A percentile compares a stretch with the other conserved stretches of the same genome.
Evolutionary conservation across 2,113 vertebrate genomes (phyloP).

Genomic region (Corythornis vintsioides): DNA sequence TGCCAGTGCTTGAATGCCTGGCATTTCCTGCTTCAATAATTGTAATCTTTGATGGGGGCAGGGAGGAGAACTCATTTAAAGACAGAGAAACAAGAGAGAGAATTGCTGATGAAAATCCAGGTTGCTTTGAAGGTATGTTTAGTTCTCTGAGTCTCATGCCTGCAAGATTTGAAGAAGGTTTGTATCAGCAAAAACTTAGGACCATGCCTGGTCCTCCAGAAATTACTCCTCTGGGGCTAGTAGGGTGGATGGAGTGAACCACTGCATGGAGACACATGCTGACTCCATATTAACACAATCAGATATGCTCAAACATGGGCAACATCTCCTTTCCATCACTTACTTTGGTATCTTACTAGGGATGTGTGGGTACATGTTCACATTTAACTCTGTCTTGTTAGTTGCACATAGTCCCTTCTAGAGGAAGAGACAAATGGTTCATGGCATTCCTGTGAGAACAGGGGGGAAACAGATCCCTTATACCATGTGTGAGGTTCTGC

Average conservation of each 20-base stretch:
- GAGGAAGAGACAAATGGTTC: neutral
- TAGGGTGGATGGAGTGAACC: neutral
- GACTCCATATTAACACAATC: neutral
- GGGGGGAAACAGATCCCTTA: neutral
- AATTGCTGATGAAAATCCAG: conserved; percentile 54
- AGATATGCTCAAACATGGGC: neutral
- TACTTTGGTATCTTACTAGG: neutral
- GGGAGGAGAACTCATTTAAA: neutral
- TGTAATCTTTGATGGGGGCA: neutral
- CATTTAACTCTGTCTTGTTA: neutral
- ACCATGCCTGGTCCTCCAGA: neutral
- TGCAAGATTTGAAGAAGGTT: neutral
- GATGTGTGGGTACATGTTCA: neutral
- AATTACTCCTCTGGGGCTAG: neutral
- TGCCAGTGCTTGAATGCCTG: neutral
- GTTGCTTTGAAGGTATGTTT: neutral
- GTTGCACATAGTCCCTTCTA: neutral
- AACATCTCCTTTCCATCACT: neutral
- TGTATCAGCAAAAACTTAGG: neutral
- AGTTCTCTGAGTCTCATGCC: neutral
- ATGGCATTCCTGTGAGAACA: neutral
- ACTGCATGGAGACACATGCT: neutral
- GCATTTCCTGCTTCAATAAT: conserved; percentile 44
- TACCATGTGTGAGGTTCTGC: neutral
- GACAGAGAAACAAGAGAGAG: conserved; percentile 22